These are phyloP conservation scores for Gopherus flavomarginatus DNA, from an alignment of 2,113 vertebrate species.

Conservation along the genomic window DNA sequence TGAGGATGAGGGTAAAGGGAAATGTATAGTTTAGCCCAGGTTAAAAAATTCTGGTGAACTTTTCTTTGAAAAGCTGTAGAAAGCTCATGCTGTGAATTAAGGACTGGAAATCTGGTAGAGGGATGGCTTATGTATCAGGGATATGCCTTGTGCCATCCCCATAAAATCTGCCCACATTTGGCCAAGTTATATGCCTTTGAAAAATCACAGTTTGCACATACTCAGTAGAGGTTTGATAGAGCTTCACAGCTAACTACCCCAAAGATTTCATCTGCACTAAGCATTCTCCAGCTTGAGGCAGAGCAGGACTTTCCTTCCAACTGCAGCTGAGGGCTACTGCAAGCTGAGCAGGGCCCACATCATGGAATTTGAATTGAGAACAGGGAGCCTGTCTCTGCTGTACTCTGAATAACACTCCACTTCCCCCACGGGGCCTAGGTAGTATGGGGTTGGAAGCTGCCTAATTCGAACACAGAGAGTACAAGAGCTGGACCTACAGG, in stretches of 20 bases:
- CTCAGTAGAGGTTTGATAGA: background rate
- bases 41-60: background rate
- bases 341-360: fast-evolving
- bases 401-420: background rate
- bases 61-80: background rate
- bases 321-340: background rate
- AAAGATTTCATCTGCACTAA: conserved; percentile 25
- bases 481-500: background rate
- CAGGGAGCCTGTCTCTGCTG: background rate
- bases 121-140: background rate
- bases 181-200: background rate
- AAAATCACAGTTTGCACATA: background rate
- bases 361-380: background rate
- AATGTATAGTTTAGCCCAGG: background rate
- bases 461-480: background rate
- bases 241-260: conserved; percentile 5
- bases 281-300: background rate
- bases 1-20: background rate
- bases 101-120: background rate
- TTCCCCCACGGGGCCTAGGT: background rate
- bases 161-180: background rate
- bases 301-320: background rate
- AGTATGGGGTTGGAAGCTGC: background rate
- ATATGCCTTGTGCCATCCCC: background rate
- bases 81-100: background rate